Conservation (phyloP, 2,797 vertebrate species). For the Neomorphus geoffroyi region DNA sequence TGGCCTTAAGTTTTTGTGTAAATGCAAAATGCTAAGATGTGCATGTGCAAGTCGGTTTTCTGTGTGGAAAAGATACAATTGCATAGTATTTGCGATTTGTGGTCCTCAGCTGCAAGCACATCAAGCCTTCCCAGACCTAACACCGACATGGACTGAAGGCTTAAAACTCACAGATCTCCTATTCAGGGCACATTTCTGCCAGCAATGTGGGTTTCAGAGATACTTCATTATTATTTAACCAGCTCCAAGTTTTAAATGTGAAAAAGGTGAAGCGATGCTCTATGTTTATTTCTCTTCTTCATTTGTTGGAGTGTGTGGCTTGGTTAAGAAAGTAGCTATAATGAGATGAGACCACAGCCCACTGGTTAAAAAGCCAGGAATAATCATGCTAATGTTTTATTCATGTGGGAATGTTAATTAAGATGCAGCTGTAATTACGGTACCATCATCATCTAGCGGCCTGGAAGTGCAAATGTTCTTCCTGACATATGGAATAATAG, state of each 20-base stretch:
- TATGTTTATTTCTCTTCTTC: not conserved
- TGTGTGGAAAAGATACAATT: not conserved
- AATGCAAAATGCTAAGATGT: not conserved
- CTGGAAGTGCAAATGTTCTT: constrained; percentile 52
- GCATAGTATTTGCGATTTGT: not conserved
- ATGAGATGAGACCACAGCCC: constrained; percentile 27
- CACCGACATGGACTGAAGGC: not conserved
- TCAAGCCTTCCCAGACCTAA: not conserved
- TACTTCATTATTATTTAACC: not conserved
- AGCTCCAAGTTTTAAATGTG: not conserved
- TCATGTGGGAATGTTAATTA: constrained; percentile 59
- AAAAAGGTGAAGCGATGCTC: not conserved
- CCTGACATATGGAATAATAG: constrained; percentile 57
- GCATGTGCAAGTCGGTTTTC: not conserved
- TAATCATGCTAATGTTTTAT: constrained; percentile 52
- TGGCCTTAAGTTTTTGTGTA: not conserved
- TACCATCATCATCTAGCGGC: constrained; percentile 58
- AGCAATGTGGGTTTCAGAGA: not conserved
- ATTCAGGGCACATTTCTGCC: not conserved
- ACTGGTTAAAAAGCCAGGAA: constrained; percentile 42
- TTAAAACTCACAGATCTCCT: not conserved
- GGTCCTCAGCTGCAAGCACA: not conserved
- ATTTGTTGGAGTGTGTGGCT: not conserved
- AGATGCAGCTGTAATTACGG: constrained; percentile 60
- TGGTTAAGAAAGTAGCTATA: constrained; percentile 18